Evolutionary conservation across 1,140 invertebrate genomes (phyloP).

Genomic region (Cherax quadricarinatus): DNA sequence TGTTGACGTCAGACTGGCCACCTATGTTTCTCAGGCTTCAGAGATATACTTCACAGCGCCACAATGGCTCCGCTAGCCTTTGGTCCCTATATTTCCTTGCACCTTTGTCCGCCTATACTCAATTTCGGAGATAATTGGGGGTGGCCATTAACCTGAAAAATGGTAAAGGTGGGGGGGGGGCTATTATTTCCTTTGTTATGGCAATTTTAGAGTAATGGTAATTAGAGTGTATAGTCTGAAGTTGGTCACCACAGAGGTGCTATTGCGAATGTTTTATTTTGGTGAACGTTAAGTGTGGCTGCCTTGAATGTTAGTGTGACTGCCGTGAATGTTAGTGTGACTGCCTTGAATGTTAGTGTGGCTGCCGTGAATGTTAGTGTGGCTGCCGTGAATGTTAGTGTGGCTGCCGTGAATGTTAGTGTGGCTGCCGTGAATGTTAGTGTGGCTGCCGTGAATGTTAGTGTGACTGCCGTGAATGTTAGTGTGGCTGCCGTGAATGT

Average conservation of each 20-base stretch:
- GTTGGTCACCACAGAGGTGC: background rate
- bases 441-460: no score
- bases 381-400: no score
- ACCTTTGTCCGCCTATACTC: background rate
- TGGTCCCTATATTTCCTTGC: background rate
- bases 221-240: background rate
- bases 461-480: no score
- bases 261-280: background rate
- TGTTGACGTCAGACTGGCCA: slow-evolving; percentile 15
- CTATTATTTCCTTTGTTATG: background rate
- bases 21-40: background rate
- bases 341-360: no score
- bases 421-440: no score
- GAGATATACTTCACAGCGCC: background rate
- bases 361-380: no score
- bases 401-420: no score
- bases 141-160: background rate
- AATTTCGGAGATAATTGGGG: slow-evolving; percentile 4
- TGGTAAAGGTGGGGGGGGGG: background rate
- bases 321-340: no score
- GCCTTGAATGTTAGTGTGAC: no score
- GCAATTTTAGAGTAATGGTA: background rate
- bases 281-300: no score
- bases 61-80: background rate
- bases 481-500: no score